Evolutionary conservation across 2,113 vertebrate genomes (phyloP).

Genomic region (Gallinago undulata): DNA sequence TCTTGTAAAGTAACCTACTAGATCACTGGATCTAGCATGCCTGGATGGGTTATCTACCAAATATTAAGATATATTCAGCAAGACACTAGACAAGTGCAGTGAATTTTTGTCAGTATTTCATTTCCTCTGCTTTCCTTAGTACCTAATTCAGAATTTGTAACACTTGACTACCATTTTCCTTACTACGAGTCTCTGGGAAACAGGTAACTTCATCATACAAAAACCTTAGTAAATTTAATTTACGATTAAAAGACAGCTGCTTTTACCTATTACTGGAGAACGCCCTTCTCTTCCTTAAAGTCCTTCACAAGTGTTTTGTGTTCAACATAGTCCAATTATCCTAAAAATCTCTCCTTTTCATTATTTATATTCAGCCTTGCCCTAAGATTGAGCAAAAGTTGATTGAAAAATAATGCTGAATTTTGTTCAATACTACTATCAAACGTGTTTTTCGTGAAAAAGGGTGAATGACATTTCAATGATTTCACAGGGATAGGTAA

Average conservation of each 20-base stretch:
- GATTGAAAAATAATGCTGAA: background rate
- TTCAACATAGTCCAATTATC: background rate
- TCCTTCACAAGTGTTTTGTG: background rate
- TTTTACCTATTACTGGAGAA: background rate
- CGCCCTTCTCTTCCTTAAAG: background rate
- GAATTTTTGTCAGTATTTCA: background rate
- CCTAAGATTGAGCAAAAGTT: background rate
- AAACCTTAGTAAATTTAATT: conserved; percentile 7
- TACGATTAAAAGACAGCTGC: background rate
- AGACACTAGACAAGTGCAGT: background rate
- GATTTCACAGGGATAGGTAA: background rate
- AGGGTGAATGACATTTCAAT: background rate
- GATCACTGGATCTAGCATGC: background rate
- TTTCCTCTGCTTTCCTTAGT: conserved; percentile 12
- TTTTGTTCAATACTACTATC: background rate
- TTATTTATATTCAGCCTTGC: background rate
- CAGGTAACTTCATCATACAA: background rate
- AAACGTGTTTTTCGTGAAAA: background rate
- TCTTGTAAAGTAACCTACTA: background rate
- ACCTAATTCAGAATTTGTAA: background rate
- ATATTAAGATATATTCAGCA: background rate
- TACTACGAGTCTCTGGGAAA: background rate
- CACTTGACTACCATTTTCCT: conserved; percentile 20
- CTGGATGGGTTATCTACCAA: background rate
- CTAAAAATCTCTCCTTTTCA: background rate